Evolutionary conservation across 2,797 vertebrate species (phyloP), one percentile per base, ranked within the genome.

Genomic region (Esox lucius): DNA sequence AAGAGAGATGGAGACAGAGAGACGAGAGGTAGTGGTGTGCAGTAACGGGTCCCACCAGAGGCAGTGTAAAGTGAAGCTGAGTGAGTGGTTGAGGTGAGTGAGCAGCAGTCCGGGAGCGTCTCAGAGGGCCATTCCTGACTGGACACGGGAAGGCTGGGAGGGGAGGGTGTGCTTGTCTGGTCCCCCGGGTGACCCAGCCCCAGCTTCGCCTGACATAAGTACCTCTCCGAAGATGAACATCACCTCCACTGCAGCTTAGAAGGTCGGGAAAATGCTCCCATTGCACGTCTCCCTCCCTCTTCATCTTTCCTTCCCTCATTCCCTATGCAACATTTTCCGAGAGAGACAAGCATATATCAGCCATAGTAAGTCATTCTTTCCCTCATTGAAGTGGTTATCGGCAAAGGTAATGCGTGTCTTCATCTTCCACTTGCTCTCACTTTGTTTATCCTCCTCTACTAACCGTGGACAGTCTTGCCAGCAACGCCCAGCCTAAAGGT

Each of bases 251-350:
- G 91, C 95, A 93, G 95, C 96, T 81, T 95, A 94, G 95, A 95
- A 90, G 95, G 96, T 95, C 92, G 92, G 94, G 94, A 96, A 98
- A 99, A 96, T 96, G 95, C 96, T 98, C 96, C 97, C 97, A 93
- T 90, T 91, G 96, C 96, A 94, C 93, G 90, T 84, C 85, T 90
- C 87, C 84, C 80, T 81, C 80, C 87, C 75, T 16, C 46, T 15
- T 28, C n/a, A 48, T 31, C 61, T 77, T 84, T 48, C 84, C 87
- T 92, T 83, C 81, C 78, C 88, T 31, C 28, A 1, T 31, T 31
- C 28, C 28, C 28, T 31, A 31, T 31, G 28, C 28, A 31, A 31
- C 42, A 11, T 46, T 46, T 46, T 13, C 42, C 46, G 42, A 2
- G 42, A 46, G 42, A 46, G 42, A 39, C 35, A 39, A 39, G 35